Evolutionary conservation across 2,888 invertebrate genomes (phyloP), one percentile per base, ranked within the genome.

Genomic region (Drosophila subquinaria): DNA sequence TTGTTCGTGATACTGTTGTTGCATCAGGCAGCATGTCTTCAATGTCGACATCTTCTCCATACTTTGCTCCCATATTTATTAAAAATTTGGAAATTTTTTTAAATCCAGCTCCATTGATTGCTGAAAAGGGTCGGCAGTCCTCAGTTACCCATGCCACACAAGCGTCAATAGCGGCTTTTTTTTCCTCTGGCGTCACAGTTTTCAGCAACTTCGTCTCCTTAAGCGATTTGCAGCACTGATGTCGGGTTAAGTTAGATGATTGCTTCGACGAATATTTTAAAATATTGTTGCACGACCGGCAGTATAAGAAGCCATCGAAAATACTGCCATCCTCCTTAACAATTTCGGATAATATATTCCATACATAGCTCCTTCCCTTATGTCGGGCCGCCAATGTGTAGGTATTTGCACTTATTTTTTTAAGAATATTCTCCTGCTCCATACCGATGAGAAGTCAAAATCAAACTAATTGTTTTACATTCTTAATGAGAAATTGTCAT

Each of bases 1-100:
- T 43, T 33, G 50, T 23, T 40, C 52, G 65, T 4, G 61, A 69
- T 45, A 74, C 13, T 27, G 71, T 76, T 48, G 64, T 67, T 63
- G 71, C 59, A 65, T 76, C 68, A n/a, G 74, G 72, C 43, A 76
- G 65, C 53, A 72, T 35, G 47, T 75, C 64, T 0, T 69, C 53
- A 36, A 73, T 13, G 40, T 73, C 53, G 11, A 73, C 51, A 52
- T 60, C 43, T 40, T 70, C 68, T 20, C 57, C 68, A 66, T 75
- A 71, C 2, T 43, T 56, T 50, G 65, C 65, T 30, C 69, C 65
- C 55, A 76, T 68, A 17, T 55, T 50, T 10, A 73, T 66, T 2
- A 76, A 59, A 60, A 68, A 73, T 27, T 52, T 68, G 23, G 59
- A 56, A 10, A 70, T 64, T 53, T 9, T 45, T 23, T 23, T 23